Evolutionary conservation across 2,113 vertebrate genomes (phyloP).

Genomic region (Ahaetulla prasina): DNA sequence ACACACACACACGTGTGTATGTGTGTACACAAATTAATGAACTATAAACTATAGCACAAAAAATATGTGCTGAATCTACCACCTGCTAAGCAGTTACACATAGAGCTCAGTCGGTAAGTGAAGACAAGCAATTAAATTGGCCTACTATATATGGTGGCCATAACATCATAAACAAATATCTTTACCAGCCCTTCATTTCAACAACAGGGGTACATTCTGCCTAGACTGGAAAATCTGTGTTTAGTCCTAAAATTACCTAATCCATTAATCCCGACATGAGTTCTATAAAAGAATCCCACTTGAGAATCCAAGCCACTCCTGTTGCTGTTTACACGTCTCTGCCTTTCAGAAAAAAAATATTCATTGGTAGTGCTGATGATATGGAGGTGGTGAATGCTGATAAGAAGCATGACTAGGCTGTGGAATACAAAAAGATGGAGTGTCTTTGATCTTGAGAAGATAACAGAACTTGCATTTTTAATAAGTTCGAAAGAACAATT

Average conservation of each 20-base stretch:
- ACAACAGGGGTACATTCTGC: neutral
- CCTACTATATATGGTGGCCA: neutral
- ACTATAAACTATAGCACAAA: neutral
- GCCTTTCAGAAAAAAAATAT: neutral
- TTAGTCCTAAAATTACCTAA: neutral
- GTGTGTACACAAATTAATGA: neutral
- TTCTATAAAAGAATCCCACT: neutral
- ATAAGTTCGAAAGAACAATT: neutral
- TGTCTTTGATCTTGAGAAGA: neutral
- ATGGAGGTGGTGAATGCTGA: neutral
- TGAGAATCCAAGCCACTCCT: neutral
- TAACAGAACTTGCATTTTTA: neutral
- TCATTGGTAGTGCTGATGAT: neutral
- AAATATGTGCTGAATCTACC: neutral
- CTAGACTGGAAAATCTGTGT: neutral
- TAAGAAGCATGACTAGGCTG: neutral
- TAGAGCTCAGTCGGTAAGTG: neutral
- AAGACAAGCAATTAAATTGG: neutral
- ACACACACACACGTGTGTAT: no score
- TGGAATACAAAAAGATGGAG: neutral
- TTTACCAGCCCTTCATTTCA: neutral
- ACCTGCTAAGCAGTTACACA: neutral
- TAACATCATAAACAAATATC: neutral
- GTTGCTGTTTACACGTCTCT: neutral
- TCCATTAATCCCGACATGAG: neutral